A percentile compares a stretch with the other conserved stretches of the same genome.
Conservation (phyloP, 2,797 vertebrate species). For the Cynodonichthys magdalenae region DNA sequence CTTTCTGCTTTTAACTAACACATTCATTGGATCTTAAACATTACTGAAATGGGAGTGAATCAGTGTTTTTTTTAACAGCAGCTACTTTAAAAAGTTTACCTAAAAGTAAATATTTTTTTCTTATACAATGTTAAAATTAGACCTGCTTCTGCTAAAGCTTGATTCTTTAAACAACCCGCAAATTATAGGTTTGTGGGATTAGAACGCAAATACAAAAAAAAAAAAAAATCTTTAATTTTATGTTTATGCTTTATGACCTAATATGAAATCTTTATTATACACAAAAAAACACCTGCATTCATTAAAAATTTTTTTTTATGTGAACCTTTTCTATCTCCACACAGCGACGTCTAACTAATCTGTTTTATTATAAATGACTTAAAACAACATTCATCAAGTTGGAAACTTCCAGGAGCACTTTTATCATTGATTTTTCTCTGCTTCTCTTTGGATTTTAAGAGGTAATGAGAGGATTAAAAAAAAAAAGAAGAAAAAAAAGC, state of each 20-base stretch:
- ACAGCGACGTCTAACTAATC: slow-evolving; percentile 20
- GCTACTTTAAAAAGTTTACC: too few relatives aligned
- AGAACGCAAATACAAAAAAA: background rate
- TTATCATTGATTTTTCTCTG: slow-evolving; percentile 66
- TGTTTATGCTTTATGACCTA: background rate
- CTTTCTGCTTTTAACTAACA: slow-evolving; percentile 10
- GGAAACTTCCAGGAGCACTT: slow-evolving; percentile 67
- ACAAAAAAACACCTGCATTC: background rate
- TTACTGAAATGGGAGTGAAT: background rate
- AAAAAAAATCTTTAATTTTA: background rate
- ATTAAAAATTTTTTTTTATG: slow-evolving; percentile 10
- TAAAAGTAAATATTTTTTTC: background rate
- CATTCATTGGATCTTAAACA: slow-evolving; percentile 1
- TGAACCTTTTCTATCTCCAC: slow-evolving; percentile 1
- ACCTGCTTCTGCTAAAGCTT: too few relatives aligned
- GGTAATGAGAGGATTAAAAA: slow-evolving; percentile 59
- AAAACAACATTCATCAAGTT: slow-evolving; percentile 57
- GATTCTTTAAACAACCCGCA: too few relatives aligned
- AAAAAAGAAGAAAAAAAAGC: slow-evolving; percentile 68
- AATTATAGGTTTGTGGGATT: too few relatives aligned
- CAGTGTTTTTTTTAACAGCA: too few relatives aligned
- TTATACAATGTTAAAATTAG: too few relatives aligned
- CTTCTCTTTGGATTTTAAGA: slow-evolving; percentile 69
- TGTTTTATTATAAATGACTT: slow-evolving; percentile 32
- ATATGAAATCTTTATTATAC: background rate